phyloP scores from a whole-genome alignment of 2,888 invertebrate genomes.

The Cheilosia impressa region DNA sequence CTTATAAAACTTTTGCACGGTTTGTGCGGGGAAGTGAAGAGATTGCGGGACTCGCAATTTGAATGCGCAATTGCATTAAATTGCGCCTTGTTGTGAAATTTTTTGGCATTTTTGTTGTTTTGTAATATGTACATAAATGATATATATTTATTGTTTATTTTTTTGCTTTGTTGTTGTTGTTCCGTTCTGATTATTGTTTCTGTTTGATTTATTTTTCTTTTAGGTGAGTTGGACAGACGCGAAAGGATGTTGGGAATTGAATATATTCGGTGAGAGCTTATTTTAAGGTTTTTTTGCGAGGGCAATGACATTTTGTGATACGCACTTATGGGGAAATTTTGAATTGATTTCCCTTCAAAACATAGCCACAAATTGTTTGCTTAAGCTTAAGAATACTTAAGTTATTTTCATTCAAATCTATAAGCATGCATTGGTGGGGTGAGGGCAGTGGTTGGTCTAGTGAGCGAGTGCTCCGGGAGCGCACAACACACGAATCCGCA shows the following conservation, averaged over 20 bases:
- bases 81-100: slow-evolving; percentile 46
- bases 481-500: too few relatives aligned
- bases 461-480: too few relatives aligned
- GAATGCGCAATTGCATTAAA: slow-evolving; percentile 45
- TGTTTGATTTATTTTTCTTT: slow-evolving; percentile 30
- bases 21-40: too few relatives aligned
- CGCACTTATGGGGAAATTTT: slow-evolving; percentile 4
- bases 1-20: background rate
- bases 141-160: background rate
- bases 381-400: background rate
- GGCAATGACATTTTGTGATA: slow-evolving; percentile 38
- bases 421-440: background rate
- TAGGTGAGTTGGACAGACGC: slow-evolving; percentile 29
- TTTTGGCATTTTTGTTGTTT: background rate
- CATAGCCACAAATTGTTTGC: slow-evolving; percentile 47
- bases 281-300: background rate
- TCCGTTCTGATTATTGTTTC: background rate
- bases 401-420: background rate
- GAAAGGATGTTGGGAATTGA: background rate
- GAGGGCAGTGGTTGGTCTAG: too few relatives aligned
- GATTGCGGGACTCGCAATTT: background rate
- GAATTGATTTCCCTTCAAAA: slow-evolving; percentile 15
- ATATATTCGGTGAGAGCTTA: slow-evolving; percentile 31
- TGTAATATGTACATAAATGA: background rate
- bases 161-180: background rate